Evolutionary conservation across 2,797 vertebrate species (phyloP).

Genomic region (Artibeus jamaicensis): DNA sequence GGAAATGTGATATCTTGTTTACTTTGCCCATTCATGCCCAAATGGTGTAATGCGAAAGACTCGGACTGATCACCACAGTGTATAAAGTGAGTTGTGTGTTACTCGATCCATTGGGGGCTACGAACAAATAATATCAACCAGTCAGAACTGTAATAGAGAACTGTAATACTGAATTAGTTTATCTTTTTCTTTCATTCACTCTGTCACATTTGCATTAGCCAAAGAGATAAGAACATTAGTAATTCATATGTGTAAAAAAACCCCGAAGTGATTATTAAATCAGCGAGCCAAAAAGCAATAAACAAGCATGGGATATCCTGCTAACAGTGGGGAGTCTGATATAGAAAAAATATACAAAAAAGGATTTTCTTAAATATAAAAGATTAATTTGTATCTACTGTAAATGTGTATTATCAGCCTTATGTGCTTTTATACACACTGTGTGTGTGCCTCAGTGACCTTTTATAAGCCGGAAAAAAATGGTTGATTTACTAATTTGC

Average conservation of each 20-base stretch:
- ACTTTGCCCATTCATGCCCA: slow-evolving; percentile 32
- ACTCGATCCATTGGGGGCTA: slow-evolving; percentile 20
- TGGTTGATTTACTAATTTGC: slow-evolving; percentile 75
- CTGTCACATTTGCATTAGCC: slow-evolving; percentile 69
- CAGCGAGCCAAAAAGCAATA: slow-evolving; percentile 72
- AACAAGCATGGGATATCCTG: slow-evolving; percentile 66
- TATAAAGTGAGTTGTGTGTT: slow-evolving; percentile 8
- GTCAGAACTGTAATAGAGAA: slow-evolving; percentile 38
- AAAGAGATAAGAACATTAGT: slow-evolving; percentile 72
- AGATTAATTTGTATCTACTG: slow-evolving; percentile 73
- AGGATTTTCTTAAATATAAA: slow-evolving; percentile 74
- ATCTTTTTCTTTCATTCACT: slow-evolving; percentile 58
- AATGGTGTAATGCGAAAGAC: slow-evolving; percentile 17
- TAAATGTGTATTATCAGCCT: slow-evolving; percentile 74
- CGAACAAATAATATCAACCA: slow-evolving; percentile 41
- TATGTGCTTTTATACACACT: slow-evolving; percentile 78
- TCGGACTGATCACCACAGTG: not conserved
- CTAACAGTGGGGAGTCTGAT: slow-evolving; percentile 57
- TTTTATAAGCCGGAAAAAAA: slow-evolving; percentile 71
- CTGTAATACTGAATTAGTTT: slow-evolving; percentile 47
- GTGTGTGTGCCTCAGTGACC: slow-evolving; percentile 74
- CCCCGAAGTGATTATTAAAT: slow-evolving; percentile 61
- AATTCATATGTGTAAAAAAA: slow-evolving; percentile 62
- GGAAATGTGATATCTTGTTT: slow-evolving; percentile 18
- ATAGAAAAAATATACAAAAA: slow-evolving; percentile 65